These are phyloP conservation scores for Ptychoptera albimana DNA, from an alignment of 2,888 invertebrate species.

Conservation along the genomic window DNA sequence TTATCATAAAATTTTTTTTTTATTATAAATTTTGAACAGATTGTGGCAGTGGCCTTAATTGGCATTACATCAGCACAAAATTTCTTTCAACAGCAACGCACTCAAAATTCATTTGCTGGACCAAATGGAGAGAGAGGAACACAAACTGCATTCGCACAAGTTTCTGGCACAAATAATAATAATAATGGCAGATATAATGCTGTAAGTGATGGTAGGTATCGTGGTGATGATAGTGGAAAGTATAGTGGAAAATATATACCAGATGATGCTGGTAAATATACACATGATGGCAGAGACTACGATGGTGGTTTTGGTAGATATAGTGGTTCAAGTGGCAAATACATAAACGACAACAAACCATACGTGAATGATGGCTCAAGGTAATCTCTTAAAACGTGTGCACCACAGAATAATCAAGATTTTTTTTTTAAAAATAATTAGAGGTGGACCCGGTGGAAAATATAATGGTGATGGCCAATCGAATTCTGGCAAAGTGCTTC, in stretches of 20 bases:
- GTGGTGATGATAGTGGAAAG: conserved; percentile 36
- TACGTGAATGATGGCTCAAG: neutral
- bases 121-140: no score
- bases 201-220: conserved; percentile 33
- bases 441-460: neutral
- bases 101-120: no score
- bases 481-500: neutral
- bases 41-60: conserved; percentile 5
- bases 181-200: conserved; percentile 21
- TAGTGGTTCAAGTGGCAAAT: no score
- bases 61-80: conserved; percentile 8
- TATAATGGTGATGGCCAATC: neutral
- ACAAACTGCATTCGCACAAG: no score
- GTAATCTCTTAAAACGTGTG: neutral
- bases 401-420: neutral
- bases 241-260: conserved; percentile 19
- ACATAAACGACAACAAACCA: no score
- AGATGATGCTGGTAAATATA: neutral
- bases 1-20: no score
- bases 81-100: no score
- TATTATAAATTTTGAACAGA: conserved; percentile 1
- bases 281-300: no score
- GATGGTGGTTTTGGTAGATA: no score
- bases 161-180: no score
- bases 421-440: neutral